Percentiles rank a stretch among this genome's conserved stretches.
These are phyloP conservation scores for Drosophila carrolli DNA, from an alignment of 1,140 invertebrate species.

Conservation along the genomic window DNA sequence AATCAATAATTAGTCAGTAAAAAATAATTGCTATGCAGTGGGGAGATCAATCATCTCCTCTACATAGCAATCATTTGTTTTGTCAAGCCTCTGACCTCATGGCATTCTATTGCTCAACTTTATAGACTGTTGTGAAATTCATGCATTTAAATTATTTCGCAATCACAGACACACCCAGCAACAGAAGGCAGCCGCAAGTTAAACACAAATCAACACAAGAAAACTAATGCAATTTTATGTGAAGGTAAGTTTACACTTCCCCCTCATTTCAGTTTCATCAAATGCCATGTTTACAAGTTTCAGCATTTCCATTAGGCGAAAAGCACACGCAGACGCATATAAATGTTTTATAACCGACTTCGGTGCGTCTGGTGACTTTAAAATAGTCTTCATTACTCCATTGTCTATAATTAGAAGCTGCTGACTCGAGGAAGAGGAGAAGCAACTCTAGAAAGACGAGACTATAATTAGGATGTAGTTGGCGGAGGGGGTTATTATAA, in stretches of 20 bases:
- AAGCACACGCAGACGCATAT: conserved; percentile 29
- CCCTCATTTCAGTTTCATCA: background rate
- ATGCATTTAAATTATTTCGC: conserved; percentile 45
- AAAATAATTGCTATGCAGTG: background rate
- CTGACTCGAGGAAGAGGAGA: conserved; percentile 13
- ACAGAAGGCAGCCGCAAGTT: conserved; percentile 22
- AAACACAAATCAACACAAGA: conserved; percentile 52
- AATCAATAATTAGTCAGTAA: conserved; percentile 8
- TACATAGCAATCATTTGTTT: conserved; percentile 13
- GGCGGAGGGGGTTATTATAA: background rate
- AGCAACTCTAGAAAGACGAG: conserved; percentile 2
- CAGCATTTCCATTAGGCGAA: conserved; percentile 75
- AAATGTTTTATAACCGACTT: conserved; percentile 80
- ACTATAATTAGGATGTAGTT: conserved; percentile 39
- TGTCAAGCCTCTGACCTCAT: conserved; percentile 30
- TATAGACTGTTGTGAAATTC: conserved; percentile 32
- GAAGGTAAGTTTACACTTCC: conserved; percentile 56
- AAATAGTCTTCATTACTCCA: conserved; percentile 78
- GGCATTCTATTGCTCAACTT: conserved; percentile 26
- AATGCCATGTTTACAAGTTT: conserved; percentile 59
- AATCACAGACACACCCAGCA: conserved; percentile 44
- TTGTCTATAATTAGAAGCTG: conserved; percentile 73
- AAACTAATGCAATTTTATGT: conserved; percentile 63
- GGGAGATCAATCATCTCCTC: background rate
- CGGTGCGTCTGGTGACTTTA: conserved; percentile 56